phyloP scores from a whole-genome alignment of 2,888 invertebrate genomes.

The Microplitis deprimator region DNA sequence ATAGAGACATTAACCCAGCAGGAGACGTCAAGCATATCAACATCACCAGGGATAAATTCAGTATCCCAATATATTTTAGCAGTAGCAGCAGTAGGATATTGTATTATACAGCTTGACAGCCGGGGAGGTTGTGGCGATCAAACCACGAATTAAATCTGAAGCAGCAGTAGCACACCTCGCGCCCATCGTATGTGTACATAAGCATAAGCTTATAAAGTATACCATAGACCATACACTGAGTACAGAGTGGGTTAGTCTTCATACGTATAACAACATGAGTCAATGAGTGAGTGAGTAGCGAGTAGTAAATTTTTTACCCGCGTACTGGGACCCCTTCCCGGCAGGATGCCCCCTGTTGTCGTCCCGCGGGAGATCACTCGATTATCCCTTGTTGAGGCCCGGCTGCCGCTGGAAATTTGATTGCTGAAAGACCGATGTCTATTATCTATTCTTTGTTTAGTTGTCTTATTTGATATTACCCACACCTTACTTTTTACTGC shows the following conservation, averaged over 20 bases:
- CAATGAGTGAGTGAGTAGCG: constrained; percentile 13
- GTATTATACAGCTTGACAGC: constrained; percentile 44
- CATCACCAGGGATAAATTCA: constrained; percentile 11
- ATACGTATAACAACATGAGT: constrained; percentile 6
- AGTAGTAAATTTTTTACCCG: constrained; percentile 9
- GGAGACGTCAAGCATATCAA: constrained; percentile 35
- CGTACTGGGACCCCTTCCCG: constrained; percentile 43
- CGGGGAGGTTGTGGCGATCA: constrained; percentile 61
- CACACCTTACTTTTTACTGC: not conserved
- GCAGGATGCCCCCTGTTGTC: constrained; percentile 42
- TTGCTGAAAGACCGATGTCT: constrained; percentile 60
- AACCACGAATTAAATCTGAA: constrained; percentile 69
- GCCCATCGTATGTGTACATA: constrained; percentile 58
- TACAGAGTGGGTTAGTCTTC: constrained; percentile 26
- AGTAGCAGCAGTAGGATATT: constrained; percentile 11
- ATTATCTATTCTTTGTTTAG: constrained; percentile 68
- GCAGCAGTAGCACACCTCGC: constrained; percentile 54
- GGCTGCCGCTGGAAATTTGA: constrained; percentile 51
- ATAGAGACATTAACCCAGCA: constrained; percentile 42
- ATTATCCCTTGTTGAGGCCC: constrained; percentile 57
- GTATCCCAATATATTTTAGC: constrained; percentile 9
- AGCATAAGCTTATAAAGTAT: constrained; percentile 36
- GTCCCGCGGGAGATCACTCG: constrained; percentile 63
- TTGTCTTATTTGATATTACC: constrained; percentile 18
- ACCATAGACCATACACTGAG: not conserved